Conservation (phyloP, 2,888 invertebrate species). For the Julus scanicus region DNA sequence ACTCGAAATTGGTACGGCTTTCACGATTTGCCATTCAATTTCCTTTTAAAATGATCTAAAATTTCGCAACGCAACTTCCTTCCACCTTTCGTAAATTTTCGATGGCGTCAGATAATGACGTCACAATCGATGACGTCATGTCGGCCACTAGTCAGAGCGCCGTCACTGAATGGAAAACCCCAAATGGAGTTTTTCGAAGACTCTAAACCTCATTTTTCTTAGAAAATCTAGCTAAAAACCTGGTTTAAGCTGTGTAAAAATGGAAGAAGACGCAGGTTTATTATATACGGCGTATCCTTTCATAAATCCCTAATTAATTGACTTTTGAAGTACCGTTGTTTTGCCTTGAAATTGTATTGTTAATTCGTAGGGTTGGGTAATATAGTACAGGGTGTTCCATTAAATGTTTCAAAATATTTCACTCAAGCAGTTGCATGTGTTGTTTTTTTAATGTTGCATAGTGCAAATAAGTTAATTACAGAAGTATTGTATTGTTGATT, state of each 20-base stretch:
- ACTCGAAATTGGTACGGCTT: background rate
- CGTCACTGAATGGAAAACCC: background rate
- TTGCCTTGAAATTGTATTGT: background rate
- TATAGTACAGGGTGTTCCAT: background rate
- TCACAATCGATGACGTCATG: background rate
- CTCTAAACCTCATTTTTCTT: background rate
- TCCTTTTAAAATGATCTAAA: background rate
- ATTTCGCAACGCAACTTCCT: slow-evolving; percentile 42
- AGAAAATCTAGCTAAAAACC: background rate
- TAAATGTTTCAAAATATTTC: background rate
- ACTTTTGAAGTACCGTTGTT: background rate
- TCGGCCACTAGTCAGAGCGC: background rate
- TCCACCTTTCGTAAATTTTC: slow-evolving; percentile 20
- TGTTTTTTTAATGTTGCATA: no score
- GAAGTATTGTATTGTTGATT: no score
- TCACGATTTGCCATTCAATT: slow-evolving; percentile 6
- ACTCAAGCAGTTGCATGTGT: background rate
- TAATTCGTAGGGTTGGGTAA: background rate
- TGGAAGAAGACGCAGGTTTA: background rate
- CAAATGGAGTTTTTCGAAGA: background rate
- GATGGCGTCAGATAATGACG: slow-evolving; percentile 2
- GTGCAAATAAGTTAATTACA: no score
- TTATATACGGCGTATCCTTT: slow-evolving; percentile 29
- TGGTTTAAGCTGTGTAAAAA: background rate
- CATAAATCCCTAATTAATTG: background rate